A percentile compares a stretch with the other conserved stretches of the same genome.
phyloP scores from a whole-genome alignment of 2,113 vertebrate genomes.

The Haliaeetus leucogaster region DNA sequence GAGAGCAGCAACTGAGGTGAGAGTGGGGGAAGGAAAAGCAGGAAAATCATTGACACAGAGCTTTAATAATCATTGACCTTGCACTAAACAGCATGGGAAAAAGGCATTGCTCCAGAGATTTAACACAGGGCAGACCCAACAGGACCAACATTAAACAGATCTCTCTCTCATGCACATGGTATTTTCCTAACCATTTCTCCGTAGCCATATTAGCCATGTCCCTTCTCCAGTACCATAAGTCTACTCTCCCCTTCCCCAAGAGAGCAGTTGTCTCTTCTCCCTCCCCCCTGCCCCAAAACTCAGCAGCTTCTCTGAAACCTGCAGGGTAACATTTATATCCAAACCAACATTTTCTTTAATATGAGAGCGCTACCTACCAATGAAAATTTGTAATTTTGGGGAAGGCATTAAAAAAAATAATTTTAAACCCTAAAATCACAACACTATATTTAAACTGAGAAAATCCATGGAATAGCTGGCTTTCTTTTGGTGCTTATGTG shows the following conservation, averaged over 20 bases:
- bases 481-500: background rate
- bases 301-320: background rate
- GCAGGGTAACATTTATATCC: background rate
- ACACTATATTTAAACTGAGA: background rate
- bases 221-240: background rate
- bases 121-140: background rate
- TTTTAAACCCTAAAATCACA: background rate
- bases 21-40: background rate
- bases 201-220: background rate
- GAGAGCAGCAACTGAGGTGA: background rate
- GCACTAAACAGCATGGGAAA: background rate
- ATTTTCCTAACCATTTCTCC: background rate
- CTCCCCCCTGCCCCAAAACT: background rate
- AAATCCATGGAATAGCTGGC: background rate
- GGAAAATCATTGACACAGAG: background rate
- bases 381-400: background rate
- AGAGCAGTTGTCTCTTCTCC: background rate
- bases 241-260: background rate
- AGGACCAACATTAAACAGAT: background rate
- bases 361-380: background rate
- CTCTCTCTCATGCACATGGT: background rate
- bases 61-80: background rate
- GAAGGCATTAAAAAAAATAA: background rate
- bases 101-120: background rate
- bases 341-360: background rate